A percentile compares a stretch with the other conserved stretches of the same genome.
These are phyloP conservation scores for Celastrina argiolus DNA, from an alignment of 2,888 invertebrate species.

Conservation along the genomic window DNA sequence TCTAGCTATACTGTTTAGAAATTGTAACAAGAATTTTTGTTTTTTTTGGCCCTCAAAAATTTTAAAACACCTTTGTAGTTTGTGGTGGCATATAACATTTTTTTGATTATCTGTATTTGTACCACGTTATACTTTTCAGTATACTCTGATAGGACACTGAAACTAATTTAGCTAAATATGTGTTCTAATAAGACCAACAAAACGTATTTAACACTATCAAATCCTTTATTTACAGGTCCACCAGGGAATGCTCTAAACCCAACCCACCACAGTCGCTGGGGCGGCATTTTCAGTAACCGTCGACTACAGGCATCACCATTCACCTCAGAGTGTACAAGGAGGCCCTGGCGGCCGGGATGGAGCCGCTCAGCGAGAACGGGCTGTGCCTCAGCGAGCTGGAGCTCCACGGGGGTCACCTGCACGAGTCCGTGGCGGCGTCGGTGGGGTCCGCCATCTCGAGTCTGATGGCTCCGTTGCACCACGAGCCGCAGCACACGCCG, in stretches of 20 bases:
- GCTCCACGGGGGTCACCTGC: constrained; percentile 71
- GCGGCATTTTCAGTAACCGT: constrained; percentile 42
- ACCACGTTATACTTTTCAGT: too few relatives aligned
- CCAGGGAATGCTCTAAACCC: constrained; percentile 29
- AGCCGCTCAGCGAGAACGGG: constrained; percentile 82
- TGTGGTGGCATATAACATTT: too few relatives aligned
- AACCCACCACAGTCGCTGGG: constrained; percentile 32
- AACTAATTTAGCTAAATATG: too few relatives aligned
- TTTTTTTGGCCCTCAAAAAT: too few relatives aligned
- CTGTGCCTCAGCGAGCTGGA: constrained; percentile 86
- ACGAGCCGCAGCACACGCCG: constrained; percentile 77
- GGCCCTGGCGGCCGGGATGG: constrained; percentile 82
- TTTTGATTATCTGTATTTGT: too few relatives aligned
- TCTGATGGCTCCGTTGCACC: constrained; percentile 76
- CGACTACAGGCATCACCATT: constrained; percentile 63
- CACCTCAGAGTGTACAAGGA: constrained; percentile 78
- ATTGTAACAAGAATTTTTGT: too few relatives aligned
- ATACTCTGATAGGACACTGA: too few relatives aligned
- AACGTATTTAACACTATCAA: too few relatives aligned
- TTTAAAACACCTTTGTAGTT: too few relatives aligned
- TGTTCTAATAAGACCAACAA: too few relatives aligned
- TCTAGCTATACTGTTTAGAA: too few relatives aligned
- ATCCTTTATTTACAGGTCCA: constrained; percentile 26
- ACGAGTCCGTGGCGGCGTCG: constrained; percentile 72
- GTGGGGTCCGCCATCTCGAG: constrained; percentile 76